Evolutionary conservation across 1,140 invertebrate genomes (phyloP).

Genomic region (Megathymus violae): DNA sequence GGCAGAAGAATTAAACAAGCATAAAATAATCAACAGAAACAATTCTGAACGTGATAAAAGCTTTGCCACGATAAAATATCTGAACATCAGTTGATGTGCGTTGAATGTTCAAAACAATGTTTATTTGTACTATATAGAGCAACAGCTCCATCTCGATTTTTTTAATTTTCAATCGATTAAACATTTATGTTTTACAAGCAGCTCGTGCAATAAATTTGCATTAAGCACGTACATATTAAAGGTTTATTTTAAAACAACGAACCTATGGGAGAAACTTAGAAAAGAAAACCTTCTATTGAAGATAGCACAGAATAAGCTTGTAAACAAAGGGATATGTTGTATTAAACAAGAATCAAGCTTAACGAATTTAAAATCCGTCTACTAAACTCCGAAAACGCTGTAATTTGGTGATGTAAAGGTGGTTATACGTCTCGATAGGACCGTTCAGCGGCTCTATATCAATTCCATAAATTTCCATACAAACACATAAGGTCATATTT

Average conservation of each 20-base stretch:
- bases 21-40: not conserved
- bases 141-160: not conserved
- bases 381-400: not conserved
- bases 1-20: too few relatives aligned
- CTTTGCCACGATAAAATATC: too few relatives aligned
- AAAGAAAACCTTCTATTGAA: too few relatives aligned
- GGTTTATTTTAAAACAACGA: too few relatives aligned
- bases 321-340: not conserved
- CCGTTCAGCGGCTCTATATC: not conserved
- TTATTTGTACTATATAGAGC: constrained; percentile 11
- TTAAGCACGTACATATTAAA: not conserved
- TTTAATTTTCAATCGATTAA: too few relatives aligned
- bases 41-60: too few relatives aligned
- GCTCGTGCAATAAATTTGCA: not conserved
- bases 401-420: not conserved
- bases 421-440: not conserved
- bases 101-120: constrained; percentile 4
- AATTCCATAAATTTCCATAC: too few relatives aligned
- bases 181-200: not conserved
- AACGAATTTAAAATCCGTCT: not conserved
- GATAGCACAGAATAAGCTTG: not conserved
- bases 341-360: not conserved
- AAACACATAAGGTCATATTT: too few relatives aligned
- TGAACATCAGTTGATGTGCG: not conserved
- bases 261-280: too few relatives aligned